phyloP scores from a whole-genome alignment of 1,140 invertebrate species.

The Mizuhopecten yessoensis region DNA sequence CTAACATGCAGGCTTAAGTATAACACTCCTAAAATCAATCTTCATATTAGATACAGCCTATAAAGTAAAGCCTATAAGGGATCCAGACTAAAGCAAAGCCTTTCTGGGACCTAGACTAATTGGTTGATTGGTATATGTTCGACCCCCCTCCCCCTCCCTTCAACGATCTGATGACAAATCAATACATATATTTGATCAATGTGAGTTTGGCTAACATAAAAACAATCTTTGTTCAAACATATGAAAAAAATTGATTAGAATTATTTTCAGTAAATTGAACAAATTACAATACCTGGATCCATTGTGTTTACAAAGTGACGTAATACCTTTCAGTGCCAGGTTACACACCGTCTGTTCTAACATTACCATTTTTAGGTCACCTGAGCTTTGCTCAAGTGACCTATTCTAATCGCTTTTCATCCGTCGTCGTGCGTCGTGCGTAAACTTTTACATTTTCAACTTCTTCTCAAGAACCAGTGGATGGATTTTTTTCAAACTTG shows the following conservation, averaged over 20 bases:
- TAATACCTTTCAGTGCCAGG: neutral
- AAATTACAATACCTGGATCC: neutral
- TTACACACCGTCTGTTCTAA: neutral
- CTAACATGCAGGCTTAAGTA: no score
- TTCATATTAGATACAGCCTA: no score
- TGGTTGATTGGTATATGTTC: neutral
- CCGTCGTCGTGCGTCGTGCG: no score
- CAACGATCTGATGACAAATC: neutral
- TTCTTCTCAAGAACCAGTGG: no score
- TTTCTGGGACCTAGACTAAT: neutral
- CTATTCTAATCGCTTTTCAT: no score
- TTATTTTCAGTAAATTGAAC: slow-evolving; percentile 21
- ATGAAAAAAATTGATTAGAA: slow-evolving; percentile 10
- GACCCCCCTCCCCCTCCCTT: neutral
- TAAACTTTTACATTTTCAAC: no score
- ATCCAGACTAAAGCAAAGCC: neutral
- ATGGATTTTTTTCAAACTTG: no score
- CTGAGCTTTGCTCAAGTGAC: no score
- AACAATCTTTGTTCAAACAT: neutral
- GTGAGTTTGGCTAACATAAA: neutral
- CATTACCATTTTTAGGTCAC: no score
- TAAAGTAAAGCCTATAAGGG: neutral
- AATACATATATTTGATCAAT: neutral
- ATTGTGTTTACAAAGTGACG: neutral
- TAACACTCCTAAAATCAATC: no score